Percentiles rank a stretch among this genome's conserved stretches.
phyloP scores from a whole-genome alignment of 92 coral and sea anemone genomes.

The Epizoanthus stellaris region DNA sequence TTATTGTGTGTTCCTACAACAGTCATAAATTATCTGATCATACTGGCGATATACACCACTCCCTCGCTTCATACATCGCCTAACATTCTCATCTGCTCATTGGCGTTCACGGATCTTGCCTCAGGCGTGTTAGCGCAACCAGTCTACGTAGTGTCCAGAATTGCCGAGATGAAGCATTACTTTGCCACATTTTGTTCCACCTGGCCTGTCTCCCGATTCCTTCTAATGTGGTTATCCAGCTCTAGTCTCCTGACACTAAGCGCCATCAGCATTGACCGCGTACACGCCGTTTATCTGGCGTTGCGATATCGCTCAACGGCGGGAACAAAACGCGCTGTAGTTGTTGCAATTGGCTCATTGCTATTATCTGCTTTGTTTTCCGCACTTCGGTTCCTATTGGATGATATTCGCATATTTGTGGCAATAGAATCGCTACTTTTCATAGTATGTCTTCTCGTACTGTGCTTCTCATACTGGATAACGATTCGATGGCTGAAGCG shows the following conservation, averaged over 20 bases:
- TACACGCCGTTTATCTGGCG: constrained; percentile 8
- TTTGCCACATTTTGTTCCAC: constrained; percentile 27
- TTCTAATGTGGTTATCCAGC: constrained; percentile 26
- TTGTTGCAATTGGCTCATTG: constrained; percentile 13
- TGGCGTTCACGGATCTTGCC: constrained; percentile 34
- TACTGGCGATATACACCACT: constrained; percentile 17
- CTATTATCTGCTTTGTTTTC: constrained; percentile 15
- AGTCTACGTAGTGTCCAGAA: constrained; percentile 21
- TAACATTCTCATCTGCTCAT: constrained; percentile 30
- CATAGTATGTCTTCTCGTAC: constrained; percentile 13
- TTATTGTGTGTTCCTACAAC: constrained; percentile 16
- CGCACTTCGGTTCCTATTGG: not conserved
- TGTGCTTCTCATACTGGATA: constrained; percentile 18
- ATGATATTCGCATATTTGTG: constrained; percentile 26
- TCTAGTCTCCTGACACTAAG: constrained; percentile 10
- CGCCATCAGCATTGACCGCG: constrained; percentile 33
- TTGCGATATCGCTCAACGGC: constrained; percentile 32
- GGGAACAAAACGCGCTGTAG: constrained; percentile 13
- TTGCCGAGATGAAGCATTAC: constrained; percentile 20
- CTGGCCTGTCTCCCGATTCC: constrained; percentile 34
- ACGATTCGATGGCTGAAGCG: constrained; percentile 11
- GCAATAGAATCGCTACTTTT: constrained; percentile 21
- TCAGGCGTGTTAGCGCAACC: constrained; percentile 40
- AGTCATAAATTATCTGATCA: constrained; percentile 7
- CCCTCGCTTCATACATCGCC: constrained; percentile 40